Conservation (phyloP, 2,113 vertebrate species). For the Rhadina sibilatrix region DNA sequence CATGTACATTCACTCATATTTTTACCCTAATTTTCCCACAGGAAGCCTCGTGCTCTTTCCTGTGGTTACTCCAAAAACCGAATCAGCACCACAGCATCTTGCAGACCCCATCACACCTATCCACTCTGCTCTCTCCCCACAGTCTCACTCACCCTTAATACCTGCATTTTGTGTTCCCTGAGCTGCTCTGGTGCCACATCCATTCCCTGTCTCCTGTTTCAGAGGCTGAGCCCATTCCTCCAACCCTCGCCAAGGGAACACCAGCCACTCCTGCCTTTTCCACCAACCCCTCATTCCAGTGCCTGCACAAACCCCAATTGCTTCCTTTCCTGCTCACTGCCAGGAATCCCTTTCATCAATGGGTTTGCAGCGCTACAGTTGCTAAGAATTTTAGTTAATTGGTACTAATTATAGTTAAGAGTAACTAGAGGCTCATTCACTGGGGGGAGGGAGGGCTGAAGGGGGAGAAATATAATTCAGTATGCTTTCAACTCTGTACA, state of each 20-base stretch:
- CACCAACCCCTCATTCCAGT: not conserved
- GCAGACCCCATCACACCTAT: not conserved
- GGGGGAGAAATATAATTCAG: not conserved
- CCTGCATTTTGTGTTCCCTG: not conserved
- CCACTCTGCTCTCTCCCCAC: not conserved
- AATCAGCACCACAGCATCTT: not conserved
- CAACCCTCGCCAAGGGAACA: fast-evolving
- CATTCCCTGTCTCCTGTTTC: not conserved
- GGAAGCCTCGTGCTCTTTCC: not conserved
- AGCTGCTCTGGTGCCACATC: not conserved
- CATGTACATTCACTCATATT: not conserved
- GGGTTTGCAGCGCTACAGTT: not conserved
- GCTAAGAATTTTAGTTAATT: constrained; percentile 35
- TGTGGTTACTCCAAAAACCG: not conserved
- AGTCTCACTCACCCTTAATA: not conserved
- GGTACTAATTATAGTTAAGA: constrained; percentile 14
- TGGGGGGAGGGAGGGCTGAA: not conserved
- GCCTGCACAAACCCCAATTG: not conserved
- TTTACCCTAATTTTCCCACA: not conserved
- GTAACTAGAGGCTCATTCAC: constrained; percentile 2
- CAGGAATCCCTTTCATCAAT: not conserved
- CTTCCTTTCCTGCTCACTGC: not conserved
- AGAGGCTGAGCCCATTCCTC: not conserved
- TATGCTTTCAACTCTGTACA: not conserved
- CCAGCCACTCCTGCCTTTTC: not conserved